Conservation (phyloP, 2,888 invertebrate genomes). For the Dioctria rufipes region DNA sequence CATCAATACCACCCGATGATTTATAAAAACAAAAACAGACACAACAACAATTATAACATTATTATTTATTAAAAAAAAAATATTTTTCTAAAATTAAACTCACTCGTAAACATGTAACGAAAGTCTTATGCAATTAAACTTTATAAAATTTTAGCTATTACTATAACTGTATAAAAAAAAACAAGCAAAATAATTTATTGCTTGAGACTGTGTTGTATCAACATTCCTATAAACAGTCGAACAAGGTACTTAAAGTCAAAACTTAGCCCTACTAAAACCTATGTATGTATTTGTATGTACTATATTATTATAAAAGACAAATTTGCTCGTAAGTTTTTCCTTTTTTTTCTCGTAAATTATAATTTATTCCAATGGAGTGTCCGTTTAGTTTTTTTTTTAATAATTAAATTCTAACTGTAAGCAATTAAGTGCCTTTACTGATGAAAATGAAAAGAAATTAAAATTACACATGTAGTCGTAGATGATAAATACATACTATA, state of each 20-base stretch:
- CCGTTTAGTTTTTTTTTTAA: constrained; percentile 5
- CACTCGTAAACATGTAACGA: not conserved
- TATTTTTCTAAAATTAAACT: too few relatives aligned
- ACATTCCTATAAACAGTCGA: constrained; percentile 47
- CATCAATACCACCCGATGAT: too few relatives aligned
- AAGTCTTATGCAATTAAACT: constrained; percentile 19
- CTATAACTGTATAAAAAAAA: constrained; percentile 13
- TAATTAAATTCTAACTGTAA: constrained; percentile 37
- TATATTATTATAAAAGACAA: constrained; percentile 20
- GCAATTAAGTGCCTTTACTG: constrained; percentile 49
- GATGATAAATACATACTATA: too few relatives aligned
- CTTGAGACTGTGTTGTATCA: constrained; percentile 48
- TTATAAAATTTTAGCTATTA: constrained; percentile 1
- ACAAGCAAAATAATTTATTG: constrained; percentile 6
- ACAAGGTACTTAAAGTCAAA: constrained; percentile 33
- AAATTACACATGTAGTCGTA: constrained; percentile 21
- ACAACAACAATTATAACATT: too few relatives aligned
- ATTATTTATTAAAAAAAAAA: too few relatives aligned
- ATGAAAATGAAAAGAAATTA: constrained; percentile 22
- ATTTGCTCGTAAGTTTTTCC: constrained; percentile 15
- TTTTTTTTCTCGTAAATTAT: constrained; percentile 2
- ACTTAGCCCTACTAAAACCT: constrained; percentile 7
- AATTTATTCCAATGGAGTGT: constrained; percentile 12
- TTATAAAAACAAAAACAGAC: too few relatives aligned
- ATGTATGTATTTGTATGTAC: not conserved